Base-by-base conservation (phyloP, 2,113 vertebrate species). In the Tichodroma muraria region DNA sequence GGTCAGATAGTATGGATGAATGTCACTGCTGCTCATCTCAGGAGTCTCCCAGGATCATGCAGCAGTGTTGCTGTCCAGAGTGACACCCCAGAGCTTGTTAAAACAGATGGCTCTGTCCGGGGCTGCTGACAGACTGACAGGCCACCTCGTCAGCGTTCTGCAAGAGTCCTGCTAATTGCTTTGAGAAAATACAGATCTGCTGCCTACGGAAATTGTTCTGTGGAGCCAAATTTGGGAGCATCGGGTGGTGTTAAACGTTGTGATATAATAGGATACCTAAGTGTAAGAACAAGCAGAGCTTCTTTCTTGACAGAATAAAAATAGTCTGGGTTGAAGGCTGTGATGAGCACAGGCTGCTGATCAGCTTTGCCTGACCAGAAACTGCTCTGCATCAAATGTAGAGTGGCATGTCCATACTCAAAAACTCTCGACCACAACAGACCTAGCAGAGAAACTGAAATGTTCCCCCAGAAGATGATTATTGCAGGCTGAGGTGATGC, bases 121-220 rank as follows among this genome's bases (percentile, higher is more conserved):
- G 70, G 38, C 35, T 89, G 68, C 65, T 85, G 79, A 7, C 0
- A 16, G 81, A 28, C 88, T 85, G 91, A 79, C 80, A 64, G 35
- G 13, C 80, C 28, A 35, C 81, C 88, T 89, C 42, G 22, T 54
- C 88, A 70, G 75, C 35, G 49, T 94, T 94, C 88, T 85, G 88
- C 33, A 35, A 89, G 42, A 73, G 59, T 80, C 90, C 80, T 75
- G 72, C 80, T 94, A 92, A 96, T 92, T 93, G 86, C 80, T 54
- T 81, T 76, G 73, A 92, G 56, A 80, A 87, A 94, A 80, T 65
- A 83, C 64, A 72, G 85, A 57, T 61, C 38, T 13, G 38, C 66
- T 82, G 60, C 80, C 72, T 50, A 35, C 5, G 0, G 25, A 75
- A 80, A 80, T 69, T 60, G 33, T 68, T 94, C 75, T 28, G 13